Base-by-base conservation (phyloP, 2,113 vertebrate species). In the Serranochromis macrocephalus region DNA sequence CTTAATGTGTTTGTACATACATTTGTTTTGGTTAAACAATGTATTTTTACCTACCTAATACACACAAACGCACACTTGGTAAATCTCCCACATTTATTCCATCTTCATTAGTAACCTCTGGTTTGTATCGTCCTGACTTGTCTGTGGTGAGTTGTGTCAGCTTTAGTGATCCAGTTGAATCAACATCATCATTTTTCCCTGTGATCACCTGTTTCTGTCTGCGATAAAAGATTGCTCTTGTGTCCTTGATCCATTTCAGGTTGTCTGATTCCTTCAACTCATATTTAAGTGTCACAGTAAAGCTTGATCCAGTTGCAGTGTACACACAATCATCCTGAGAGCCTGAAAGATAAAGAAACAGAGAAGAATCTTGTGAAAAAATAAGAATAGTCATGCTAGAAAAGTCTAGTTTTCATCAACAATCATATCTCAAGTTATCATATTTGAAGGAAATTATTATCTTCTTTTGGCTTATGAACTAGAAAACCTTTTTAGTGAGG, bases 181-280 rank as follows among this genome's bases (percentile, higher is more conserved):
- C 58, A 63, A 63, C 16, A 19, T 2, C 4, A 63, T 19, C 0
- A 11, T 7, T 33, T 63, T 33, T 7, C 57, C 2, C 16, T 0
- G 0, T 0, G 57, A 0, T 10, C 29, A 10, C 2, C 0, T 0
- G 0, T 61, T 31, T 61, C 8, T 0, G 1, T 1, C 0, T 61
- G 29, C 5, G 1, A 61, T 0, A 0, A 61, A 61, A 61, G 16
- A 61, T 0, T 61, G 7, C 0, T 0, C 3, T 33, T 33, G 0
- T 0, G 1, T 33, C 29, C 9, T 63, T 63, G 9, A 0, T 0
- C 58, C 58, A 58, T 58, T 0, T 58, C 24, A 58, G 26, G 0
- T 0, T 1, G 0, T 58, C 55, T 29, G 26, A 29, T 0, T 29
- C 1, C 4, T 38, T 66, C 0, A 66, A 38, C 6, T 7, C 0